phyloP scores from a whole-genome alignment of 2,888 invertebrate genomes.

The Fissipunctia ypsillon region DNA sequence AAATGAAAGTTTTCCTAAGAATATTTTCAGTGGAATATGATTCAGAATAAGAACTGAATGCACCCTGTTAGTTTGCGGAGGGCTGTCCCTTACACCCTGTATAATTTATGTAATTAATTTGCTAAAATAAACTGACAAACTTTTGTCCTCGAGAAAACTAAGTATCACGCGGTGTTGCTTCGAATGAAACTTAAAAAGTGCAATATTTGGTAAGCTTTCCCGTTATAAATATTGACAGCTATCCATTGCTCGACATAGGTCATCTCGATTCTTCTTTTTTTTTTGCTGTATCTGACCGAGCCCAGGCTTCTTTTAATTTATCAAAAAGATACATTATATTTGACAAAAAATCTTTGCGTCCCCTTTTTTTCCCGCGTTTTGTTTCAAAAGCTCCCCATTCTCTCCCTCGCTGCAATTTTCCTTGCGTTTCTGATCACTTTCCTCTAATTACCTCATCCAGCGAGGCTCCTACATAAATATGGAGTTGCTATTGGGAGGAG shows the following conservation, averaged over 20 bases:
- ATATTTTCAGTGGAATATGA: too few species aligned
- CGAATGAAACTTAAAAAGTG: background rate
- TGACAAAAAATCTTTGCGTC: background rate
- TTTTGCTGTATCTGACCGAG: background rate
- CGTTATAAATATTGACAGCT: background rate
- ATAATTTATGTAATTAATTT: conserved; percentile 2
- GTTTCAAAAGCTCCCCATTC: background rate
- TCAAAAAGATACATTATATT: background rate
- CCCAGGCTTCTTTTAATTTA: background rate
- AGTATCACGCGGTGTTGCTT: background rate
- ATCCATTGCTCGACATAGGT: background rate
- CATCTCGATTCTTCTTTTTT: background rate
- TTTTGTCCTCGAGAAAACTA: background rate
- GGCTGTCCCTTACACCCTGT: too few species aligned
- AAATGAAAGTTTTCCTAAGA: too few species aligned
- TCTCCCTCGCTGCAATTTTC: conserved; percentile 12
- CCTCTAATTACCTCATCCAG: conserved; percentile 41
- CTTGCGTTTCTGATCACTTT: conserved; percentile 33
- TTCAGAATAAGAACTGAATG: too few species aligned
- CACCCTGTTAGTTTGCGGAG: too few species aligned
- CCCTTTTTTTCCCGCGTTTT: background rate
- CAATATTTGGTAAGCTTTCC: background rate
- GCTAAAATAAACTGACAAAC: background rate
- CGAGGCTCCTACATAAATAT: conserved; percentile 36
- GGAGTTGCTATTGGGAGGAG: conserved; percentile 35